These are phyloP conservation scores for Euura saliciscinereae DNA, from an alignment of 1,140 invertebrate species.

Conservation along the genomic window DNA sequence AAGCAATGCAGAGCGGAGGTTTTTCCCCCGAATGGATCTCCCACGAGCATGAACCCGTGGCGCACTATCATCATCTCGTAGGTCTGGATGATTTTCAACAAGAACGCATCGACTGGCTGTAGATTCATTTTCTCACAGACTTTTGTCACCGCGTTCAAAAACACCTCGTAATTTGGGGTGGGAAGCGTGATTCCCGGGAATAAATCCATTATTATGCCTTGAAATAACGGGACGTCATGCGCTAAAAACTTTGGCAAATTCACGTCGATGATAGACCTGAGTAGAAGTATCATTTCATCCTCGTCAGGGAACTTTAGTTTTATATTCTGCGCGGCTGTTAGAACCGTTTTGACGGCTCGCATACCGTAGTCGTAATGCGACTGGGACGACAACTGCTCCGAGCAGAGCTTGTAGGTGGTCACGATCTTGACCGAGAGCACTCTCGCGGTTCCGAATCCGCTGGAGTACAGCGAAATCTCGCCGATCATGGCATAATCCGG, in stretches of 20 bases:
- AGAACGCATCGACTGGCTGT: conserved; percentile 73
- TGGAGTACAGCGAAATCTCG: conserved; percentile 90
- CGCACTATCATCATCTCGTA: conserved; percentile 87
- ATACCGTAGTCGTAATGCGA: conserved; percentile 93
- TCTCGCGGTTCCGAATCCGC: conserved; percentile 83
- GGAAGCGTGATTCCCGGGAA: conserved; percentile 83
- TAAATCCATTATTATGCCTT: conserved; percentile 90
- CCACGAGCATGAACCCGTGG: conserved; percentile 87
- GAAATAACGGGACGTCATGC: conserved; percentile 87
- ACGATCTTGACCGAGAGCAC: conserved; percentile 87
- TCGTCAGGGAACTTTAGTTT: conserved; percentile 85
- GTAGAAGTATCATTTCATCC: conserved; percentile 76
- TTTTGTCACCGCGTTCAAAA: conserved; percentile 63
- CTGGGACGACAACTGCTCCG: conserved; percentile 86
- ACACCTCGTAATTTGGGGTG: conserved; percentile 72
- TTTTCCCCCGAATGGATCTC: conserved; percentile 77
- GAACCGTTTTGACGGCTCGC: conserved; percentile 83
- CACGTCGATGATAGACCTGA: conserved; percentile 89
- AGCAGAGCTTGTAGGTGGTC: conserved; percentile 86
- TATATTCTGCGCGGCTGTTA: conserved; percentile 85
- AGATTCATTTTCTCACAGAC: conserved; percentile 70
- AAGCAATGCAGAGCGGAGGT: conserved; percentile 69
- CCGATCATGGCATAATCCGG: conserved; percentile 92
- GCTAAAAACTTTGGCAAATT: conserved; percentile 93
- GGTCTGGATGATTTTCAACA: conserved; percentile 77